Conservation (phyloP, 2,113 vertebrate species). For the Isichthys henryi region DNA sequence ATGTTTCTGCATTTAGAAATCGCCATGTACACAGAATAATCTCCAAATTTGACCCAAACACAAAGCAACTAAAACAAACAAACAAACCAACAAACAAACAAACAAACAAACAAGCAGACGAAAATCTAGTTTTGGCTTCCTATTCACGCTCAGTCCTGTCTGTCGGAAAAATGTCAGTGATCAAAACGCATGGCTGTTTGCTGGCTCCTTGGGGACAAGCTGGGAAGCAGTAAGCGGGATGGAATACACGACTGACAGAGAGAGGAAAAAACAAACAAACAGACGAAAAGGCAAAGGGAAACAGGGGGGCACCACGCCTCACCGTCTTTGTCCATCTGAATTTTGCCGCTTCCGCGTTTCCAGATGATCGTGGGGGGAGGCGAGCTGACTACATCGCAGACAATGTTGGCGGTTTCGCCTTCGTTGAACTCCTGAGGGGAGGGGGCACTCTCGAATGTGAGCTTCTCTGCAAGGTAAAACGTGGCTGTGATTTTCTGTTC, state of each 20-base stretch:
- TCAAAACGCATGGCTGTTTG: background rate
- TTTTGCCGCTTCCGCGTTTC: slow-evolving; percentile 77
- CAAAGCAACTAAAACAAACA: background rate
- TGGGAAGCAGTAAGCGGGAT: background rate
- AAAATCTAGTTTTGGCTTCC: background rate
- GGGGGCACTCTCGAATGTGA: slow-evolving; percentile 84
- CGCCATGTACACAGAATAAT: background rate
- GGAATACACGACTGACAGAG: background rate
- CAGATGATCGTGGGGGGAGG: slow-evolving; percentile 85
- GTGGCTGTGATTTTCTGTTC: background rate
- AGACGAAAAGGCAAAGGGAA: slow-evolving; percentile 24
- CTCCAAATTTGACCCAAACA: background rate
- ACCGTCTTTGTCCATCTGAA: slow-evolving; percentile 86
- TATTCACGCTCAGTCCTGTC: slow-evolving; percentile 10
- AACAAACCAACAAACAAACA: too few species aligned
- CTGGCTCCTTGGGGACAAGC: background rate
- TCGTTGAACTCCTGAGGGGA: slow-evolving; percentile 91
- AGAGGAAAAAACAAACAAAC: slow-evolving; percentile 6
- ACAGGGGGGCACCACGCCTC: slow-evolving; percentile 37
- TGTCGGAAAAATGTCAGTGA: background rate
- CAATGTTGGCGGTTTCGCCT: slow-evolving; percentile 80
- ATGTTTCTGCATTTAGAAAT: background rate
- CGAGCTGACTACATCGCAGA: slow-evolving; percentile 86
- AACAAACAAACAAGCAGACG: background rate
- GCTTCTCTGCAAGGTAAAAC: slow-evolving; percentile 71